Evolutionary conservation across 1,140 invertebrate species (phyloP), one percentile per base, ranked within the genome.

Genomic region (Pseudomyrmex cubaensis): DNA sequence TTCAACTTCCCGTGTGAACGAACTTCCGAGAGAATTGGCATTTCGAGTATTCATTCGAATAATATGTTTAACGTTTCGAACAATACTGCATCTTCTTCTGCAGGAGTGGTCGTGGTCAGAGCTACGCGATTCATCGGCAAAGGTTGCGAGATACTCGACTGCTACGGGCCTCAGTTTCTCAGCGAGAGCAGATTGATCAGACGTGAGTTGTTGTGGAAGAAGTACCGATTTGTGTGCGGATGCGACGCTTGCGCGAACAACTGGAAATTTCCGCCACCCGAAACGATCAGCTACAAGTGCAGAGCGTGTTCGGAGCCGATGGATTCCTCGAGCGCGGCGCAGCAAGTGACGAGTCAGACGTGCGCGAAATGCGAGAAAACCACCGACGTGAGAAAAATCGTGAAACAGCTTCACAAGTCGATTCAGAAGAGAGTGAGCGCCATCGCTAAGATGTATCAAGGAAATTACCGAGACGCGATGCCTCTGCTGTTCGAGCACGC

Each of bases 151-250:
- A 93, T 96, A 13, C 89, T 95, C 0, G 96, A 96, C 86, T 96
- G 95, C 82, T 96, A 96, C 90, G 96, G 96, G 17, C 95, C 94
- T 17, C 92, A 95, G 46, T 96, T 95, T 91, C 92, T 96, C 1
- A 91, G 92, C 2, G 93, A 93, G 54, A 56, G 86, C 2, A 90
- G 85, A 74, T 66, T 90, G 15, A 90, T 93, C 13, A 92, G 96
- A 25, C 91, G 92, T 44, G 85, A 93, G 35, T 91, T 94, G 64
- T 92, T 96, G 5, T 73, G 88, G 20, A 90, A 93, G 20, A 96
- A 96, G 87, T 96, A 96, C 91, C 94, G 94, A 88, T 96, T 96
- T 84, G 75, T 91, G 0, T 96, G 96, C 78, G 74, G 84, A 9
- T 96, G 96, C 87, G 89, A 93, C 35, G 94, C 96, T 9, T 96